Base-by-base conservation (phyloP, 2,888 invertebrate species). In the Colostygia pectinataria region DNA sequence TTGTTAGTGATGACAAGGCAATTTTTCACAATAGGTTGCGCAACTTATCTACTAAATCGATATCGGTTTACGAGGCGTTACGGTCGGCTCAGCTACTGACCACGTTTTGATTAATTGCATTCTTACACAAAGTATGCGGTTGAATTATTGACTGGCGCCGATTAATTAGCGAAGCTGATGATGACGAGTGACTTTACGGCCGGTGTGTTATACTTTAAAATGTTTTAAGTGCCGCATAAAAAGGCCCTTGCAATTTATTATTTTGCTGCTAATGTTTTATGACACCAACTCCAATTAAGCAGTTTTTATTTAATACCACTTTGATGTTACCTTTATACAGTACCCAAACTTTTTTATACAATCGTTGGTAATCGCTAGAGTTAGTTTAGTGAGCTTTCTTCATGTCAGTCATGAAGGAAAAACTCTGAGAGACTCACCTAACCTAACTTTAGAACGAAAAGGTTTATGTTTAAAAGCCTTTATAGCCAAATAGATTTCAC, bases 61-160 rank as follows among this genome's bases (percentile, higher is more conserved):
- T 88, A 89, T 87, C 87, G 80, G 79, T 81, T 88, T 86, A 88
- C 87, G 88, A 88, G 84, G 88, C 89, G 89, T 87, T 87, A 81
- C 86, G 79, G 76, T 69, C 80, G 73, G 79, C 79, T 79, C 77
- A 74, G 89, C 90, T 89, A 88, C 89, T 87, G 88, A 84, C 88
- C 87, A 84, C 75, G 70, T 83, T 89, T 88, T 88, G 89, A 90
- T 89, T 88, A 88, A 89, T 90, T 81, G 81, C 87, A 84, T 88
- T 85, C 83, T 77, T 44, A 50, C 34, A 50, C 68, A 66, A 71
- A 69, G 72, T 77, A 71, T 72, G 75, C 53, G 67, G 66, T 65
- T 68, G 65, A 72, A 77, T 80, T 80, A 84, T 83, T 77, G 71
- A 71, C 71, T 80, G 84, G 83, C 87, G 87, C 88, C 86, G 83